A percentile compares a stretch with the other conserved stretches of the same genome.
Conservation (phyloP, 2,888 invertebrate species). For the Petrolisthes manimaculis region DNA sequence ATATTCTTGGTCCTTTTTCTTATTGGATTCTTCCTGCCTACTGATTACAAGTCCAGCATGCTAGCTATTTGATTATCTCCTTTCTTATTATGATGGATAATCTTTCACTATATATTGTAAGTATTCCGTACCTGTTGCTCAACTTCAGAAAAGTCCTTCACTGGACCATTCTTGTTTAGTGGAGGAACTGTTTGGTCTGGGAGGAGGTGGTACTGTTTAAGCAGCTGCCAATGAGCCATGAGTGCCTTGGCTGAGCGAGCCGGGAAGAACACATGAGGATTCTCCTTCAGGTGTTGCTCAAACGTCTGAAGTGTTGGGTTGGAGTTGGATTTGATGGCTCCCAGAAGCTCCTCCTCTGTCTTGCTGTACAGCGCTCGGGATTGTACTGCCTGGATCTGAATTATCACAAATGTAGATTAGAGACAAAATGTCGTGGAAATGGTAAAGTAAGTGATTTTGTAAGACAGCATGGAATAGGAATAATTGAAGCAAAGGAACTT, state of each 20-base stretch:
- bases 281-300: conserved; percentile 84
- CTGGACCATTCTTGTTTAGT: conserved; percentile 71
- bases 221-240: conserved; percentile 89
- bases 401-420: background rate
- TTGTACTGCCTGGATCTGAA: conserved; percentile 70
- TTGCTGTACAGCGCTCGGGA: conserved; percentile 90
- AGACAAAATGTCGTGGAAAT: too few species aligned
- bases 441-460: too few species aligned
- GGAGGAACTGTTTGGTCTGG: conserved; percentile 82
- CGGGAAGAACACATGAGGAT: conserved; percentile 88
- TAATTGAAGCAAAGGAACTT: too few species aligned
- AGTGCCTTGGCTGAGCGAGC: conserved; percentile 88
- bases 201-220: conserved; percentile 91
- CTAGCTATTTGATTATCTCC: background rate
- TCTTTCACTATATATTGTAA: background rate
- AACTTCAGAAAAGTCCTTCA: conserved; percentile 84
- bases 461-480: too few species aligned
- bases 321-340: conserved; percentile 83
- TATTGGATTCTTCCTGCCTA: background rate
- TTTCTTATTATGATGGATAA: too few species aligned
- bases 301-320: conserved; percentile 83
- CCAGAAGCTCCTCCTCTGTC: conserved; percentile 88
- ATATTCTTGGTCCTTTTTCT: background rate
- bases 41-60: background rate
- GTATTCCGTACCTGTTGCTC: conserved; percentile 76